phyloP scores from a whole-genome alignment of 1,140 invertebrate genomes.

The Dendroctonus valens region DNA sequence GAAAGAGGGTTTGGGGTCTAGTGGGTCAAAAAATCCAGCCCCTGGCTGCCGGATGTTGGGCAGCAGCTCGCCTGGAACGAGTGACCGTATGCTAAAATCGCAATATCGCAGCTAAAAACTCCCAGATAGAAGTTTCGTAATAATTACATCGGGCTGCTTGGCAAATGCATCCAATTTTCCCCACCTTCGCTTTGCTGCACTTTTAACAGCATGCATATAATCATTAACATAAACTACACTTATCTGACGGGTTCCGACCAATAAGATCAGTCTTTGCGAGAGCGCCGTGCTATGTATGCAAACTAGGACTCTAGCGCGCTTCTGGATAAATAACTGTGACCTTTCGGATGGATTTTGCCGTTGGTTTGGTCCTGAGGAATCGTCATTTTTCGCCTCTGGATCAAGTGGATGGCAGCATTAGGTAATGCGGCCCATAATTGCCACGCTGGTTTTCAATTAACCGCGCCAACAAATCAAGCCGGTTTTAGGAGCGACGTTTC shows the following conservation, averaged over 20 bases:
- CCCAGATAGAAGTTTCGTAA: slow-evolving; percentile 28
- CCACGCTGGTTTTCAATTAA: slow-evolving; percentile 54
- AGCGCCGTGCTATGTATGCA: slow-evolving; percentile 35
- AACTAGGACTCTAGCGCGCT: slow-evolving; percentile 3
- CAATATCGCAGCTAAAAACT: background rate
- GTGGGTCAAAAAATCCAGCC: too few relatives aligned
- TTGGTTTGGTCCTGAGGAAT: too few relatives aligned
- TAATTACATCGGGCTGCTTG: slow-evolving; percentile 42
- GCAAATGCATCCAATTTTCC: slow-evolving; percentile 45
- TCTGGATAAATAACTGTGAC: too few relatives aligned
- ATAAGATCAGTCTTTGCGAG: slow-evolving; percentile 43
- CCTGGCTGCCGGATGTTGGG: too few relatives aligned
- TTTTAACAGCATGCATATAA: slow-evolving; percentile 50
- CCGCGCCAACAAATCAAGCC: slow-evolving; percentile 54
- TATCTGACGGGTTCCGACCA: slow-evolving; percentile 41
- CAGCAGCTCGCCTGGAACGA: too few relatives aligned
- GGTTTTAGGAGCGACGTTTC: slow-evolving; percentile 47
- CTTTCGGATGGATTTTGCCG: too few relatives aligned
- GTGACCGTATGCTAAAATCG: too few relatives aligned
- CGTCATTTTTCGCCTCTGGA: too few relatives aligned
- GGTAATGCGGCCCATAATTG: slow-evolving; percentile 45
- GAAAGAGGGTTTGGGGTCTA: too few relatives aligned
- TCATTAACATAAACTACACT: slow-evolving; percentile 49
- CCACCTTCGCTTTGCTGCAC: slow-evolving; percentile 39
- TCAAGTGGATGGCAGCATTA: too few relatives aligned